A percentile compares a stretch with the other conserved stretches of the same genome.
phyloP scores from a whole-genome alignment of 2,888 invertebrate species.

The Drosophila recens region DNA sequence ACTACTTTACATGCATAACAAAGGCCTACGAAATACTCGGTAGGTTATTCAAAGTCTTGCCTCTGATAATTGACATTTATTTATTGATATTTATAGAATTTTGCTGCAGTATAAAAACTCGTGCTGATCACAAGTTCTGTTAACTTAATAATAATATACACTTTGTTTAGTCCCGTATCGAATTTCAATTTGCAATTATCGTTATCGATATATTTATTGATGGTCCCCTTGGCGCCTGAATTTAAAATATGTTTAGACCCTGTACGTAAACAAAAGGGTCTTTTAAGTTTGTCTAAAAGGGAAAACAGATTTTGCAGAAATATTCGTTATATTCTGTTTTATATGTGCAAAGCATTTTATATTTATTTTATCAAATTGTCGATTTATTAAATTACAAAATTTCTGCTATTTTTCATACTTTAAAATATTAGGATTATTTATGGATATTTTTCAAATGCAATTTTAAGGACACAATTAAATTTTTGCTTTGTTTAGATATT shows the following conservation, averaged over 20 bases:
- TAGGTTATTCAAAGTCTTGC: conserved; percentile 70
- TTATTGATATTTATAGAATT: not conserved
- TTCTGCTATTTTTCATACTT: too few relatives aligned
- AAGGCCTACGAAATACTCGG: conserved; percentile 97
- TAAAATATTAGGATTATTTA: too few relatives aligned
- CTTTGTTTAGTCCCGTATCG: not conserved
- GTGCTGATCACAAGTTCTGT: not conserved
- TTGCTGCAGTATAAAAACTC: not conserved
- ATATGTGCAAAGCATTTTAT: too few relatives aligned
- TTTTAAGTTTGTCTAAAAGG: too few relatives aligned
- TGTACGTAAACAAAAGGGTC: not conserved
- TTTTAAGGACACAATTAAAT: too few relatives aligned
- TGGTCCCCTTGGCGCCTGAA: not conserved
- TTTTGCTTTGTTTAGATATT: too few relatives aligned
- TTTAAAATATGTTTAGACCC: not conserved
- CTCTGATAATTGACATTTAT: not conserved
- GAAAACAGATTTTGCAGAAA: too few relatives aligned
- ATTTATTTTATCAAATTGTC: too few relatives aligned
- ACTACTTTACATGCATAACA: conserved; percentile 99
- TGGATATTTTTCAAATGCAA: too few relatives aligned
- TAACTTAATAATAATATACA: not conserved
- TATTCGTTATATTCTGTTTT: too few relatives aligned
- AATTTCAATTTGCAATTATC: conserved; percentile 2
- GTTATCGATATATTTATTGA: not conserved
- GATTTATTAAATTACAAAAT: too few relatives aligned